A percentile compares a stretch with the other conserved stretches of the same genome.
Conservation (phyloP, 2,888 invertebrate species). For the Cremastinae sp. region DNA sequence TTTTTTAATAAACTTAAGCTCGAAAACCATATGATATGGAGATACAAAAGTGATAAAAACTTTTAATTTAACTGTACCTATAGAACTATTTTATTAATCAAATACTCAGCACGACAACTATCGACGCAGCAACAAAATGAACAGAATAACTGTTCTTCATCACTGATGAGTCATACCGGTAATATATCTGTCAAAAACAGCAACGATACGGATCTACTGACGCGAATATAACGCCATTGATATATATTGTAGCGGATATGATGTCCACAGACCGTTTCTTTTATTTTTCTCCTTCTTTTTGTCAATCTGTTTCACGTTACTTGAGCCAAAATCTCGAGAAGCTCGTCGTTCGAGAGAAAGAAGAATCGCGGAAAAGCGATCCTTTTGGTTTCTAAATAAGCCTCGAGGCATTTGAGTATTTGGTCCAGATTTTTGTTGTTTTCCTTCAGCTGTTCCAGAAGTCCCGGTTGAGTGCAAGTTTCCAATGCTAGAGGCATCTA, state of each 20-base stretch:
- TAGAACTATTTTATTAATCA: too few relatives aligned
- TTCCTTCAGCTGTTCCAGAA: constrained; percentile 86
- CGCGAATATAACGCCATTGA: too few relatives aligned
- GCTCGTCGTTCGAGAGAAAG: constrained; percentile 94
- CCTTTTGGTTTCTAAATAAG: constrained; percentile 93
- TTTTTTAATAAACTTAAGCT: too few relatives aligned
- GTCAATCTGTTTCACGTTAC: constrained; percentile 74
- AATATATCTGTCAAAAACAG: too few relatives aligned
- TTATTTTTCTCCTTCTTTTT: background rate
- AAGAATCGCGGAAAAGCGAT: constrained; percentile 94
- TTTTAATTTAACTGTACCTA: too few relatives aligned
- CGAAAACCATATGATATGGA: too few relatives aligned
- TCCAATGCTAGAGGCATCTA: constrained; percentile 90
- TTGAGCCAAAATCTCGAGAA: constrained; percentile 94
- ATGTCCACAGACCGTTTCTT: constrained; percentile 6
- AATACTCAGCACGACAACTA: too few relatives aligned
- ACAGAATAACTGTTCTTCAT: too few relatives aligned
- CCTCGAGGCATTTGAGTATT: constrained; percentile 94
- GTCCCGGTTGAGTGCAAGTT: constrained; percentile 87
- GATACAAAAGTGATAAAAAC: too few relatives aligned
- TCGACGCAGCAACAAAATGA: too few relatives aligned
- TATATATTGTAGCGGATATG: constrained; percentile 22
- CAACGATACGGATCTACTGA: too few relatives aligned
- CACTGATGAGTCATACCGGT: too few relatives aligned
- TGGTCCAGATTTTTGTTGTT: constrained; percentile 92